Evolutionary conservation across 2,113 vertebrate species (phyloP), one percentile per base, ranked within the genome.

Genomic region (Suncus etruscus): DNA sequence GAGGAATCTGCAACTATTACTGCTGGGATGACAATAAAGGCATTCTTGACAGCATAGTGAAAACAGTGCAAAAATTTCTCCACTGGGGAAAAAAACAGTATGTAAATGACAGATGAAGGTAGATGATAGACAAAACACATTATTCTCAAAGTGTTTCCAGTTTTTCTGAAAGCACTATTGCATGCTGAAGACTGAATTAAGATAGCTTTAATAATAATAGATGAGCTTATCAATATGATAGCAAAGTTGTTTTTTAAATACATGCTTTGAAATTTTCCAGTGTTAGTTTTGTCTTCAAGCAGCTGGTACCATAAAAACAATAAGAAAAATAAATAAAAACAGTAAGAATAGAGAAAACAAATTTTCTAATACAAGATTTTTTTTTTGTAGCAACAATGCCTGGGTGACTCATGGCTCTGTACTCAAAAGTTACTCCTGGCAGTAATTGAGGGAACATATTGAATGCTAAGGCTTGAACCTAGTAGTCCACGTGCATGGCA

Each of bases 101-200:
- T 97, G 96, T 97, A 98, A 98, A 94, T 98, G 98, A 98, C 98
- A 98, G 97, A 93, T 97, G 97, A 97, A 97, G 92, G 90, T 96
- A 84, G 94, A 92, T 97, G 98, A 98, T 94, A 97, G 97, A 97
- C 97, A 97, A 97, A 97, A 96, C 91, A 90, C 94, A 96, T 98
- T 98, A 96, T 98, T 98, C 96, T 96, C 79, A 81, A 74, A 96
- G 95, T 95, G 72, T 94, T 96, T 97, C 81, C 86, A 91, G 78
- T 72, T 86, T 87, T 89, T 94, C 77, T 94, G 93, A 97, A 92
- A 97, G 93, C 97, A 96, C 94, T 89, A 84, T 96, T 94, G 54
- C 24, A 95, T 94, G 96, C 96, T 96, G 95, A 97, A 97, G 95
- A 94, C 95, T 97, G 94, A 96, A 97, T 98, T 97, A 95, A 98